Base-by-base conservation (phyloP, 2,888 invertebrate genomes). In the Halictus quadricinctus region DNA sequence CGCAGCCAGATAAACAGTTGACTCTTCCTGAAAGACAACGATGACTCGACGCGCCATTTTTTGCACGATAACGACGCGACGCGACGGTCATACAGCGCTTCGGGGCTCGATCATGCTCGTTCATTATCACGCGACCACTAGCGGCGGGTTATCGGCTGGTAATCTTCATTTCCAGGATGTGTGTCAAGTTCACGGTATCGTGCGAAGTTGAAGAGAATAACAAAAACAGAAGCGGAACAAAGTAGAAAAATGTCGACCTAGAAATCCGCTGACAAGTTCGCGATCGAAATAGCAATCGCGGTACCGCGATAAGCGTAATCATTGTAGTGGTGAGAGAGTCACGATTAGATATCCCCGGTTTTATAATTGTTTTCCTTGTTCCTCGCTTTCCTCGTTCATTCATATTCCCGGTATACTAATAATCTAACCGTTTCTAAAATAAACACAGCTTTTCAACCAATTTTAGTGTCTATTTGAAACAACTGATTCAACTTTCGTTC, bases 101-200 rank as follows among this genome's bases (percentile, higher is more conserved):
- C n/a, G 54, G 54, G 54, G 54, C n/a, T 60, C n/a, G 25, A 81
- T 18, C 69, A 29, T 73, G 76, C 69, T 48, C 46, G 8, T 15
- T 13, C 15, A 10, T 72, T 84, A 82, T 84, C 82, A 54, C 18
- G 8, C 70, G 73, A 43, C 50, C 50, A 46, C 43, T 64, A 29
- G 21, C 21, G 7, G 41, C 21, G 15, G 18, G 15, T 58, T 76
- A 81, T 76, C 72, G 6, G 15, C 18, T 15, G 36, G 41, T 58
- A 77, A 60, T 69, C 66, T 70, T 58, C 54, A n/a, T 54, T 43
- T 13, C 41, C 21, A 72, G 76, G 77, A 77, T n/a, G 6, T 21
- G 76, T 46, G 70, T 77, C 81, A 77, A 84, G 83, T 77, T 81
- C 73, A 48, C 41, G 13, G 2, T 21, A 21, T 18, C 25, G 29